Evolutionary conservation across 2,888 invertebrate genomes (phyloP).

Genomic region (Portevinia maculata): DNA sequence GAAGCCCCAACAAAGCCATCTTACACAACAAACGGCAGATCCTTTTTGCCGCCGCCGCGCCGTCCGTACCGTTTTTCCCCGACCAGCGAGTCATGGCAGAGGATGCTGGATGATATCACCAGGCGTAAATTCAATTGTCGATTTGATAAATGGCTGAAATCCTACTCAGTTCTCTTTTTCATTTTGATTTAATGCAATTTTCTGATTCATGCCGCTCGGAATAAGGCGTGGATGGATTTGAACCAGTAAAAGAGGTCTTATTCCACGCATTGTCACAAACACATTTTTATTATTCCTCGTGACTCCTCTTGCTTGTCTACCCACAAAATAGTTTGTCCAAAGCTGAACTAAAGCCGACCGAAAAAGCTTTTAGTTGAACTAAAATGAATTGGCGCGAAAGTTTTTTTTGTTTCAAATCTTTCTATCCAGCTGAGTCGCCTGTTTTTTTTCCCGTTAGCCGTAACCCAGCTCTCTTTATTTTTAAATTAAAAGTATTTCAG

Average conservation of each 20-base stretch:
- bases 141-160: conserved; percentile 69
- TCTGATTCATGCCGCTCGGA: conserved; percentile 64
- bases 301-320: conserved; percentile 30
- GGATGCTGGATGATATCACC: conserved; percentile 46
- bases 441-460: conserved; percentile 25
- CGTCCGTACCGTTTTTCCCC: too few relatives aligned
- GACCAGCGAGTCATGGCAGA: not conserved
- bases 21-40: conserved; percentile 47
- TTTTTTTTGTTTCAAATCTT: not conserved
- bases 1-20: not conserved
- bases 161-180: conserved; percentile 44
- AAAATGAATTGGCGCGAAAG: conserved; percentile 37
- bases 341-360: conserved; percentile 18
- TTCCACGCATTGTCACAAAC: conserved; percentile 47
- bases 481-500: conserved; percentile 66
- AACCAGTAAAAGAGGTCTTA: conserved; percentile 23
- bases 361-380: conserved; percentile 60
- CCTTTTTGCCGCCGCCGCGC: conserved; percentile 32
- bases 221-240: conserved; percentile 43
- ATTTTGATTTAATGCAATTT: conserved; percentile 74
- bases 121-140: conserved; percentile 72
- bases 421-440: not conserved
- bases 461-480: conserved; percentile 44
- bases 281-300: conserved; percentile 45
- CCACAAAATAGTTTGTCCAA: conserved; percentile 57